These are phyloP conservation scores for Anguilla marmorata DNA, from an alignment of 2,797 vertebrate genomes.

Conservation along the genomic window DNA sequence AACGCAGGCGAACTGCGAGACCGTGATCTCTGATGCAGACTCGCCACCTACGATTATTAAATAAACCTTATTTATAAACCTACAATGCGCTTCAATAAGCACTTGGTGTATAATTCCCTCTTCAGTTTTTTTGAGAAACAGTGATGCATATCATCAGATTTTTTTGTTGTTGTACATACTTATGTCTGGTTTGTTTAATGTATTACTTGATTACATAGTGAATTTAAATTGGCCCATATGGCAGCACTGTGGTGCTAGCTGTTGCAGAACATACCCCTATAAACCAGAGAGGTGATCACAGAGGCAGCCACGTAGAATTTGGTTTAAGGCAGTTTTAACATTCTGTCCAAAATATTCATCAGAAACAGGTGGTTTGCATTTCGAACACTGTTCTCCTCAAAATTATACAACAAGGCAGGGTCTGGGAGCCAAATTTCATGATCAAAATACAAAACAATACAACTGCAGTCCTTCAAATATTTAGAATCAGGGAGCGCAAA, in stretches of 20 bases:
- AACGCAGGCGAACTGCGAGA: neutral
- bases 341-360: conserved; percentile 34
- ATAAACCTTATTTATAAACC: neutral
- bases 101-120: neutral
- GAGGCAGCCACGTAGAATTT: neutral
- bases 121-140: neutral
- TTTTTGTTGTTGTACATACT: neutral
- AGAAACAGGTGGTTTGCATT: conserved; percentile 45
- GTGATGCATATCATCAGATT: neutral
- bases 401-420: conserved; percentile 32
- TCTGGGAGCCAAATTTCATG: conserved; percentile 20
- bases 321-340: conserved; percentile 20
- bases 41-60: neutral
- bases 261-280: neutral
- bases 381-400: conserved; percentile 34
- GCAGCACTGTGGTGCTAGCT: neutral
- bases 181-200: neutral
- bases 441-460: conserved; percentile 33
- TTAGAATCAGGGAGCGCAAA: neutral
- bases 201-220: neutral
- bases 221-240: conserved; percentile 6
- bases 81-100: neutral
- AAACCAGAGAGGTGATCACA: neutral
- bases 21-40: neutral
- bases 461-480: conserved; percentile 2